Evolutionary conservation across 2,797 vertebrate species (phyloP).

Genomic region (Ciconia nigra): DNA sequence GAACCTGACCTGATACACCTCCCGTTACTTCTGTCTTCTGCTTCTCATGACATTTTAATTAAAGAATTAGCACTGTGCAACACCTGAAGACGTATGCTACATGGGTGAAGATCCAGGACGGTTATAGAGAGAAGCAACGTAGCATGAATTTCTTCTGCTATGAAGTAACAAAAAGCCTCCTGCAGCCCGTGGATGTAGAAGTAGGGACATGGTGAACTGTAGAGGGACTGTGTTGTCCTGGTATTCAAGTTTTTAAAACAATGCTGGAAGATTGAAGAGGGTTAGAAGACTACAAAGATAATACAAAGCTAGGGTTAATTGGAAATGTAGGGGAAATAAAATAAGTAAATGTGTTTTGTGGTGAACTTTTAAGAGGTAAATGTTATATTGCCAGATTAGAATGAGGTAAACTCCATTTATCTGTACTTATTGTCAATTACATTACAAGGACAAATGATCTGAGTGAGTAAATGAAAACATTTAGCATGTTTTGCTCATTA

Average conservation of each 20-base stretch:
- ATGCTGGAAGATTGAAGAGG: background rate
- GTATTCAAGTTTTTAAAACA: background rate
- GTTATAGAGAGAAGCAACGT: background rate
- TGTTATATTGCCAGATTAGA: background rate
- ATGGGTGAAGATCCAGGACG: background rate
- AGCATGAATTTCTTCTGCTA: background rate
- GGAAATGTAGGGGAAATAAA: background rate
- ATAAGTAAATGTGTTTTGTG: background rate
- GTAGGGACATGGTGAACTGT: background rate
- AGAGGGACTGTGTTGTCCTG: background rate
- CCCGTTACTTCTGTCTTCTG: background rate
- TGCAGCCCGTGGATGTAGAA: background rate
- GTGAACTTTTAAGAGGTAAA: background rate
- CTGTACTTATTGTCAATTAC: background rate
- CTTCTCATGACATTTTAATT: background rate
- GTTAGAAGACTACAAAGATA: background rate
- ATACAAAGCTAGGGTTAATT: background rate
- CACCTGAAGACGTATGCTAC: background rate
- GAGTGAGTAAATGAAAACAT: background rate
- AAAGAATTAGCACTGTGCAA: background rate
- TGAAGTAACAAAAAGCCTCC: background rate
- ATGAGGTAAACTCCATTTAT: background rate
- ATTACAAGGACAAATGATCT: background rate
- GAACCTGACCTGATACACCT: background rate
- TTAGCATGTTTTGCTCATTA: background rate